Evolutionary conservation across 2,113 vertebrate species (phyloP).

Genomic region (Sigmodon hispidus): DNA sequence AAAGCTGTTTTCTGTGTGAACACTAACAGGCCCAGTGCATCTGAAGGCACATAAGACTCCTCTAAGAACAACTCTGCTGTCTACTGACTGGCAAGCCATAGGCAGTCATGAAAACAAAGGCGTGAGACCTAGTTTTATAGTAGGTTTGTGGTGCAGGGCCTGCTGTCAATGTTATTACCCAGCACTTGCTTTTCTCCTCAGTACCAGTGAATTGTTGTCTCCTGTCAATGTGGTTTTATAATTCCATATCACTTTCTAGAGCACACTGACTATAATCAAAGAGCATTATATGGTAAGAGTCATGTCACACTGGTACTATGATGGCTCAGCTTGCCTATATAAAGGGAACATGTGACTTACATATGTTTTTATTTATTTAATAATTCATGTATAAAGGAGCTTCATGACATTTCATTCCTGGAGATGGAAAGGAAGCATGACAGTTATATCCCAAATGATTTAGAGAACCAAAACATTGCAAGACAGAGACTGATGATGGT

Average conservation of each 20-base stretch:
- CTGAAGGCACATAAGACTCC: not conserved
- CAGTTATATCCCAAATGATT: not conserved
- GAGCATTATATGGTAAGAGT: not conserved
- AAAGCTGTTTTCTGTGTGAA: not conserved
- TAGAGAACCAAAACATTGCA: not conserved
- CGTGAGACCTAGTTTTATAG: not conserved
- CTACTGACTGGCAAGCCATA: no score
- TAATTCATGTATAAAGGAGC: not conserved
- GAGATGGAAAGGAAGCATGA: not conserved
- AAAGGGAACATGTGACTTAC: not conserved
- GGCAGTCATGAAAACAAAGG: not conserved
- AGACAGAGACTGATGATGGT: not conserved
- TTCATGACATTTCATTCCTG: not conserved
- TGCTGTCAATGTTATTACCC: not conserved
- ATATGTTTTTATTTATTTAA: not conserved
- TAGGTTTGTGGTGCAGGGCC: not conserved
- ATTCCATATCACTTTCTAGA: not conserved
- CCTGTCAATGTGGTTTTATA: not conserved
- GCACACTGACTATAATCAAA: not conserved
- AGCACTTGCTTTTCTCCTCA: not conserved
- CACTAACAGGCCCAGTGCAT: not conserved
- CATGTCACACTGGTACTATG: no score
- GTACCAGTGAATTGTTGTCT: accelerated
- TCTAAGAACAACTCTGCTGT: not conserved
- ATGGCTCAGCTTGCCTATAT: not conserved